Evolutionary conservation across 1,140 invertebrate genomes (phyloP), one percentile per base, ranked within the genome.

Genomic region (Rhynchophorus ferrugineus): DNA sequence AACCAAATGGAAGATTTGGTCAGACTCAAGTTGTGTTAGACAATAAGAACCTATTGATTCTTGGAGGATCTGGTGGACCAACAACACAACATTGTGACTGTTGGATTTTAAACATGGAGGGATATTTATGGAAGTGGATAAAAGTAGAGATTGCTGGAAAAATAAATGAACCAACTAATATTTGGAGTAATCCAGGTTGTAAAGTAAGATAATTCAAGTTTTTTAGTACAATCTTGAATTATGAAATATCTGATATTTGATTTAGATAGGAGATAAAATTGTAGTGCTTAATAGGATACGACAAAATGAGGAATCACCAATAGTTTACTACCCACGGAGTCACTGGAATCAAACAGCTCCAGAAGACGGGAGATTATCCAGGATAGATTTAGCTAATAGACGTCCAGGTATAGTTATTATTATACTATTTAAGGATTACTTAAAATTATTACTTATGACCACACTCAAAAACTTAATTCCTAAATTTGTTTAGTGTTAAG

Each of bases 111-210:
- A 80, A 76, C 48, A 81, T 82, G 78, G 74, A 72, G 29, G 75
- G 76, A 2, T 71, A 75, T 29, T 65, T 74, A 43, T 95, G 91
- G 87, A 80, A 71, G 21, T 97, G 93, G 93, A 81, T 76, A 60
- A 78, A 84, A 68, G 73, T 95, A 17, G 78, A 74, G 43, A 78
- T 95, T 11, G 72, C 77, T 48, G 84, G 89, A 68, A 78, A 81
- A 59, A 81, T 89, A 63, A 83, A 82, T 73, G 82, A 83, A 29
- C 84, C 91, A 13, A 80, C 84, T 3, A 87, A 91, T 65, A 83
- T 95, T 62, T 94, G 91, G 87, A 93, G 89, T 72, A 91, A 93
- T 76, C 89, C 90, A 52, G 89, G 88, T 48, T 93, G 91, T 69
- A 89, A 83, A 69, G 85, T 90, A 65, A 44, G 39, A n/a, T 41